Conservation (phyloP, 2,113 vertebrate species). For the Thalassarche chlororhynchos region DNA sequence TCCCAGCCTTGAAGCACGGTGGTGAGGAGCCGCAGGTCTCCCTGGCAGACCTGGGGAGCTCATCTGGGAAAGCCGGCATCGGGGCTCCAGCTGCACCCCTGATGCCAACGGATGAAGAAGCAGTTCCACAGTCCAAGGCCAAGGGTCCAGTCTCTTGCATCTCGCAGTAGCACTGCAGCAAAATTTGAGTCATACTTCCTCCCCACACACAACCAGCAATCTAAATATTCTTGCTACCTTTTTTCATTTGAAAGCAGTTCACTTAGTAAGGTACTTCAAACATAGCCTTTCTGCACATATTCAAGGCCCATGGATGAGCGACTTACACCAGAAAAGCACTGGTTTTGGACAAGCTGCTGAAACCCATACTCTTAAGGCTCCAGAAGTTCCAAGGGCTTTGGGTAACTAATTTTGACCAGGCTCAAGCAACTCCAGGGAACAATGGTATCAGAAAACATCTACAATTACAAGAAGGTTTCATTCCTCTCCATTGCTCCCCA, state of each 20-base stretch:
- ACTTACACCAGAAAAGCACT: neutral
- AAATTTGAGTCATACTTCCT: neutral
- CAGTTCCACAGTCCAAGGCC: neutral
- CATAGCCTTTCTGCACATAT: neutral
- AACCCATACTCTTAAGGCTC: neutral
- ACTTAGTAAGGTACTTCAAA: neutral
- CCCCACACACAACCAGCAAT: accelerated
- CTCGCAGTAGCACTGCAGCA: neutral
- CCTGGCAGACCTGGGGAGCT: neutral
- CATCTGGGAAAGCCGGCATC: too few species aligned
- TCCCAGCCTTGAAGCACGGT: neutral
- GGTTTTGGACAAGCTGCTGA: neutral
- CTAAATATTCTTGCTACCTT: neutral
- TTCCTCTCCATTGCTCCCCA: neutral
- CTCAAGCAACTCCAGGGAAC: neutral
- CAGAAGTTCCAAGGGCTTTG: neutral
- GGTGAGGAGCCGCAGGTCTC: neutral
- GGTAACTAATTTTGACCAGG: neutral
- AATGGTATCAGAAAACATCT: neutral
- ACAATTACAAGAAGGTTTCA: neutral
- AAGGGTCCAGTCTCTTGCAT: neutral
- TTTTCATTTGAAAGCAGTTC: neutral
- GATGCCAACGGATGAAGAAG: accelerated
- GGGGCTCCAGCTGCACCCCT: neutral
- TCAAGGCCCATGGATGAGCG: neutral